Evolutionary conservation across 2,113 vertebrate genomes (phyloP).

Genomic region (Neolamprologus falcicula): DNA sequence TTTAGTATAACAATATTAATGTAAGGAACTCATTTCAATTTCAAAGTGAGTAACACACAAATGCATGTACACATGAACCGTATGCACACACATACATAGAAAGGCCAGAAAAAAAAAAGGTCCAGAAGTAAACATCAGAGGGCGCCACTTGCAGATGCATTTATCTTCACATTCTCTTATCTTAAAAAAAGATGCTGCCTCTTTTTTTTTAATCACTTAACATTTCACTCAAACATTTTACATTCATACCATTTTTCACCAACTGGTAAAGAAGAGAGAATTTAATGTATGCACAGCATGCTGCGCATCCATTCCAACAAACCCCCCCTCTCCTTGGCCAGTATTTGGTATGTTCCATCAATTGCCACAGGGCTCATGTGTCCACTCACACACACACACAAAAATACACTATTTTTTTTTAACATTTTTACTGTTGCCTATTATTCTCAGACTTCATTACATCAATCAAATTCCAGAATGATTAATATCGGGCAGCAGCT

Average conservation of each 20-base stretch:
- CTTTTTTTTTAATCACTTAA: background rate
- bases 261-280: background rate
- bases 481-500: background rate
- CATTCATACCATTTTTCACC: background rate
- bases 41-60: constrained; percentile 2
- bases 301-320: background rate
- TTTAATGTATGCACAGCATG: background rate
- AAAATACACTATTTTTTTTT: background rate
- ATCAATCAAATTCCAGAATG: background rate
- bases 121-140: constrained; percentile 48
- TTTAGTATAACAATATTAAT: background rate
- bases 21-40: background rate
- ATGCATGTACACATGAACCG: background rate
- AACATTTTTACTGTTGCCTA: background rate
- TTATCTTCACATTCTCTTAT: background rate
- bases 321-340: constrained; percentile 2
- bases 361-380: constrained; percentile 13
- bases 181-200: background rate
- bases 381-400: constrained; percentile 2
- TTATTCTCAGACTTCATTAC: background rate
- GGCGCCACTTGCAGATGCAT: constrained; percentile 12
- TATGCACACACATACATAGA: background rate
- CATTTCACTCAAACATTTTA: background rate
- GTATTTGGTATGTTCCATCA: constrained; percentile 39
- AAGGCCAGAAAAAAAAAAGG: background rate